Evolutionary conservation across 2,113 vertebrate species (phyloP), one percentile per base, ranked within the genome.

Genomic region (Gobiocypris rarus): DNA sequence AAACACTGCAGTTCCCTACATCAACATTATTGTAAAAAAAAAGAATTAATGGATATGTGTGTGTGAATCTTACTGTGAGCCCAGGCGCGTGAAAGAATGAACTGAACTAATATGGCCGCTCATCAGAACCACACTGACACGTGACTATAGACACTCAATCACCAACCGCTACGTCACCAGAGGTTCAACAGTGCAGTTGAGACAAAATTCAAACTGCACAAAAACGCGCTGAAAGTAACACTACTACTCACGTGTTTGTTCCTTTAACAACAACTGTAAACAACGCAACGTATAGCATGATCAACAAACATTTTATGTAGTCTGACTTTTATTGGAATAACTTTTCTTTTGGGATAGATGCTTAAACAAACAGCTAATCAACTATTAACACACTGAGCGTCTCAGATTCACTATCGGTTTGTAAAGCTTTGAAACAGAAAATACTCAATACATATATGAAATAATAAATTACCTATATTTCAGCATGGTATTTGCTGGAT

Each of bases 101-200:
- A 83, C n/a, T 86, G 67, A 85, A 85, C 86, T 70, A 92, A 91
- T 84, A 92, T 92, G 91, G 91, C 91, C 78, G 91, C 80, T 86
- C 69, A 52, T 83, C 54, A 71, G 52, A n/a, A 75, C 70, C 50
- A 65, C 52, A 1, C 17, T 8, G 9, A 31, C 75, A 89, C 82
- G 88, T 89, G 89, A 86, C 77, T 43, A 4, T 24, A 7, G 0
- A 6, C 9, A 59, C 10, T 86, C 89, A 91, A 91, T 91, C 70
- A 56, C 9, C 3, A 15, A 1, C 2, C 24, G 48, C 14, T 9
- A 79, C 79, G 86, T 63, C 50, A 83, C 59, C n/a, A 22, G 78
- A 79, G 82, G 85, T 63, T 75, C 79, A 87, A 81, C 83, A 11
- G 17, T 14, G 24, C 61, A 26, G 67, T 59, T 26, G 82, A 88